Evolutionary conservation across 2,113 vertebrate species (phyloP).

Genomic region (Phocoena sinus): DNA sequence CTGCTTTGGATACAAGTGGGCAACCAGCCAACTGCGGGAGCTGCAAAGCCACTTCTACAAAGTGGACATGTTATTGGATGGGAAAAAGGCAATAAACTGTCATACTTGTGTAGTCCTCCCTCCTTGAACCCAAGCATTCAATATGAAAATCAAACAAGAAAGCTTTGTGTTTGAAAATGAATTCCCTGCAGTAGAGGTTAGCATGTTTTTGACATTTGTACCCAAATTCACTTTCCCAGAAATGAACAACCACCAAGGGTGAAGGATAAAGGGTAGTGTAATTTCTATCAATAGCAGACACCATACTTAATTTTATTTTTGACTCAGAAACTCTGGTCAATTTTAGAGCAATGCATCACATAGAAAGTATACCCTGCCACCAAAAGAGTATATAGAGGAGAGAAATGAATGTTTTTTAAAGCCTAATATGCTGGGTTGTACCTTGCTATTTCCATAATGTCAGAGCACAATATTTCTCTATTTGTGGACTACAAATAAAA

Average conservation of each 20-base stretch:
- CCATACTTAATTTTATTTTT: conserved; percentile 36
- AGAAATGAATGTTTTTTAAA: background rate
- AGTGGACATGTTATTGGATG: background rate
- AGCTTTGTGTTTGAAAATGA: conserved; percentile 20
- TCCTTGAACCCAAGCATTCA: background rate
- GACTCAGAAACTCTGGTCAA: background rate
- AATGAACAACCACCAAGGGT: background rate
- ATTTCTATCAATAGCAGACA: background rate
- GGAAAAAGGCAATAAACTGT: background rate
- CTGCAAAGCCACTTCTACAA: background rate
- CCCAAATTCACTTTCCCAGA: background rate
- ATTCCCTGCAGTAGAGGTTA: background rate
- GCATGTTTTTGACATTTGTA: background rate
- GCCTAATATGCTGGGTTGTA: background rate
- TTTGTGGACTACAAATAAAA: background rate
- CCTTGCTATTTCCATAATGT: background rate
- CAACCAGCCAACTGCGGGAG: background rate
- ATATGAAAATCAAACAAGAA: background rate
- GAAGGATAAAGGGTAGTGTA: background rate
- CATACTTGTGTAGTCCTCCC: background rate
- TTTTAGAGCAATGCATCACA: background rate
- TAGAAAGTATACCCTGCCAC: background rate
- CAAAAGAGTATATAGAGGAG: background rate
- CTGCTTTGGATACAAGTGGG: background rate
- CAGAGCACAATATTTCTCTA: background rate